phyloP scores from a whole-genome alignment of 2,888 invertebrate genomes.

The Trachelus iudaicus region DNA sequence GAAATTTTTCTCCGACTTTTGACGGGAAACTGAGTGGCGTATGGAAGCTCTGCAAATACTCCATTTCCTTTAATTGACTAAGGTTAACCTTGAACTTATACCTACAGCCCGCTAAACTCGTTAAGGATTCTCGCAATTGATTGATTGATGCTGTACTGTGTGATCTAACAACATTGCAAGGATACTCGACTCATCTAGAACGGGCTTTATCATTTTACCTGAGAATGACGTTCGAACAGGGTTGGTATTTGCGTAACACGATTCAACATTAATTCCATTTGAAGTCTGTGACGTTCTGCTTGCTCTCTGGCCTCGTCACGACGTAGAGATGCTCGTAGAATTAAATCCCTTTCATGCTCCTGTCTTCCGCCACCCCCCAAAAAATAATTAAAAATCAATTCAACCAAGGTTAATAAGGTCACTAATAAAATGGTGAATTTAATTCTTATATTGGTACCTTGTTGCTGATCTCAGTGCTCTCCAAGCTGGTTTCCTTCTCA shows the following conservation, averaged over 20 bases:
- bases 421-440: not conserved
- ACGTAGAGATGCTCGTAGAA: constrained; percentile 74
- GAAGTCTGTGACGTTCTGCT: constrained; percentile 75
- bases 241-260: constrained; percentile 78
- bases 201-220: constrained; percentile 62
- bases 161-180: not conserved
- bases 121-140: not conserved
- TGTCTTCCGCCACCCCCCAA: constrained; percentile 36
- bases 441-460: constrained; percentile 38
- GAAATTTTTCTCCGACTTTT: constrained; percentile 20
- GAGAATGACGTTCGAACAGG: constrained; percentile 77
- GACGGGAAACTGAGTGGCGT: constrained; percentile 32
- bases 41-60: constrained; percentile 43
- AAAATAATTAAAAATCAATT: not conserved
- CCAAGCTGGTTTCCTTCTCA: constrained; percentile 78
- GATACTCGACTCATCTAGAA: not conserved
- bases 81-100: not conserved
- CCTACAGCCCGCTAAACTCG: not conserved
- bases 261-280: constrained; percentile 80
- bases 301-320: constrained; percentile 77
- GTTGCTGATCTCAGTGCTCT: constrained; percentile 69
- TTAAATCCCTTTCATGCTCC: constrained; percentile 75
- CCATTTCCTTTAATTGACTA: constrained; percentile 17
- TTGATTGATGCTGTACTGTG: not conserved
- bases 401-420: not conserved